Conservation (phyloP, 2,113 vertebrate genomes). For the Hippocampus mohnikei region DNA sequence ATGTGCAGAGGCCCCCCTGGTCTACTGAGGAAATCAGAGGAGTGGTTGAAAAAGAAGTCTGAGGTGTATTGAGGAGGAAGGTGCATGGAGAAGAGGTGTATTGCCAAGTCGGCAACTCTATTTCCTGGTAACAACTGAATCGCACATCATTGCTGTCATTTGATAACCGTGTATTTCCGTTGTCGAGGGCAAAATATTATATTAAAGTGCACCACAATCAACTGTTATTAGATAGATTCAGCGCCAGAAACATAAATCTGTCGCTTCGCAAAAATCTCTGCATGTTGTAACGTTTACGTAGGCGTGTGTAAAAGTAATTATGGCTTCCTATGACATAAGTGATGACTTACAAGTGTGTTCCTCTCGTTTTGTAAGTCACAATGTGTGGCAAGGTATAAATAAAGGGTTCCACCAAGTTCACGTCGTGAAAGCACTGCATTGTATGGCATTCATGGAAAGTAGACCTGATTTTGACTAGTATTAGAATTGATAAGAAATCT, state of each 20-base stretch:
- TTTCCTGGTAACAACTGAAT: background rate
- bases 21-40: slow-evolving; percentile 25
- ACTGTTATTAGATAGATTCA: background rate
- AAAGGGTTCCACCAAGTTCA: background rate
- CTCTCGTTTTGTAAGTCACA: background rate
- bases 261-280: background rate
- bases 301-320: background rate
- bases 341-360: background rate
- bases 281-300: background rate
- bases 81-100: background rate
- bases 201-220: background rate
- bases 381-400: background rate
- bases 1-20: slow-evolving; percentile 23
- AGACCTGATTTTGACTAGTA: too few species aligned
- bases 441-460: too few species aligned
- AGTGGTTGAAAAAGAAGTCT: slow-evolving; percentile 9
- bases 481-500: too few species aligned
- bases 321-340: background rate
- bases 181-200: background rate
- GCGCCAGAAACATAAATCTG: background rate
- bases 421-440: too few species aligned
- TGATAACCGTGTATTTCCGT: background rate
- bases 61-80: background rate
- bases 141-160: background rate
- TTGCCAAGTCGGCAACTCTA: background rate